Evolutionary conservation across 2,888 invertebrate species (phyloP).

Genomic region (Exephanes ischioxanthus): DNA sequence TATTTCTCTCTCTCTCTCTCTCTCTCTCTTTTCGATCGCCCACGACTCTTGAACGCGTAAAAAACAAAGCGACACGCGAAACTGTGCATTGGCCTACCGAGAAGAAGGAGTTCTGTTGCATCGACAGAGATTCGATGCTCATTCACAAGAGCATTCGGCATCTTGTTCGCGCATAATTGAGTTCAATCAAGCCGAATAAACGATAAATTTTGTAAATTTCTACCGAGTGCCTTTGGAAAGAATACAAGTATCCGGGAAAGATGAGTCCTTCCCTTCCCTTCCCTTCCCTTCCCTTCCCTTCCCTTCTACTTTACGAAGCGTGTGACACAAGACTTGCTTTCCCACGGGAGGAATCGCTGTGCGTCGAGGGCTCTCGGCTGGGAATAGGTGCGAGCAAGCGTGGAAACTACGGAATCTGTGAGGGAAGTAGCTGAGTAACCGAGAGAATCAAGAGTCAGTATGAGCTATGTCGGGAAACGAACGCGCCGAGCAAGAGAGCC

Average conservation of each 20-base stretch:
- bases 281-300: too few species aligned
- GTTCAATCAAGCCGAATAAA: not conserved
- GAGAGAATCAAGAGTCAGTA: slow-evolving; percentile 5
- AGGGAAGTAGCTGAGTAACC: slow-evolving; percentile 35
- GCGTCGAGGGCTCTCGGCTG: slow-evolving; percentile 45
- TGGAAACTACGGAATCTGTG: slow-evolving; percentile 56
- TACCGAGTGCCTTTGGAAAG: not conserved
- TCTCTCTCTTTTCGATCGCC: slow-evolving; percentile 71
- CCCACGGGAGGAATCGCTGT: slow-evolving; percentile 60
- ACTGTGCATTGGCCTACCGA: slow-evolving; percentile 80
- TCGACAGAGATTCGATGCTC: slow-evolving; percentile 56
- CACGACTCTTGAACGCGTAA: slow-evolving; percentile 76
- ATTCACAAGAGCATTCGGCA: not conserved
- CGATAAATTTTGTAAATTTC: not conserved
- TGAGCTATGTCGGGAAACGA: slow-evolving; percentile 32
- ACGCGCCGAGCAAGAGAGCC: slow-evolving; percentile 17
- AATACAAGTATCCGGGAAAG: slow-evolving; percentile 37
- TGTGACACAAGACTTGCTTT: slow-evolving; percentile 57
- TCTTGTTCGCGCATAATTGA: not conserved
- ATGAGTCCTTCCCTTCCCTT: slow-evolving; percentile 18
- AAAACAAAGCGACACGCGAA: slow-evolving; percentile 79
- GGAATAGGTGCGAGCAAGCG: slow-evolving; percentile 59
- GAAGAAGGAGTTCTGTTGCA: slow-evolving; percentile 77
- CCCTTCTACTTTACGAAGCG: slow-evolving; percentile 36
- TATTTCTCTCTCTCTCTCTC: slow-evolving; percentile 46